These are phyloP conservation scores for Ptychochromis oligacanthus DNA, from an alignment of 2,113 vertebrate species.

Conservation along the genomic window DNA sequence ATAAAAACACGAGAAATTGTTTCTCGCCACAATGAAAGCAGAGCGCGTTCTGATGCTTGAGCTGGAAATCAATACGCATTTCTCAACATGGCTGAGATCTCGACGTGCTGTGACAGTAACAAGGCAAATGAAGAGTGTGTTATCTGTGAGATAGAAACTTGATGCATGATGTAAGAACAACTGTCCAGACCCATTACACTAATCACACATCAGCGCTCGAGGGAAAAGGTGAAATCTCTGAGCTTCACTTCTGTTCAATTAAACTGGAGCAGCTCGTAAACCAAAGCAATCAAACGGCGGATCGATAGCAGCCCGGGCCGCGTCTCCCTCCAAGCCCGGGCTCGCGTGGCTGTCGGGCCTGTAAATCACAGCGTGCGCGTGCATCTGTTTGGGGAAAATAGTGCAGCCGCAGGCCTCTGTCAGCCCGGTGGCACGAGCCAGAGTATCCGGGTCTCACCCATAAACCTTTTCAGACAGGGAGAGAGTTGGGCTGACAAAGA, in stretches of 20 bases:
- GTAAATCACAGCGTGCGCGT: slow-evolving; percentile 13
- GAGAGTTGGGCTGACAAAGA: slow-evolving; percentile 40
- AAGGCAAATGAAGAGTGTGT: slow-evolving; percentile 13
- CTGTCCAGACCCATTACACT: slow-evolving; percentile 46
- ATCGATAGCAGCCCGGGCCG: slow-evolving; percentile 33
- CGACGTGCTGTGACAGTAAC: slow-evolving; percentile 5
- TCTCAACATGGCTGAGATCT: slow-evolving; percentile 5
- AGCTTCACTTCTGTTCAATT: slow-evolving; percentile 49
- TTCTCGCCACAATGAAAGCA: not conserved
- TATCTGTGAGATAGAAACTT: slow-evolving; percentile 34
- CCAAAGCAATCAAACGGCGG: slow-evolving; percentile 18
- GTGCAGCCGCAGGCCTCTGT: not conserved
- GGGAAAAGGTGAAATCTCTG: slow-evolving; percentile 42
- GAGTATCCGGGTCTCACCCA: not conserved
- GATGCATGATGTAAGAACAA: slow-evolving; percentile 36
- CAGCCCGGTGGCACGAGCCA: not conserved
- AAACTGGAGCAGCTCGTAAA: slow-evolving; percentile 50
- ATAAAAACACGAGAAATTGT: not conserved
- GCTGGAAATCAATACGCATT: slow-evolving; percentile 15
- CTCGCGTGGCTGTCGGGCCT: not conserved
- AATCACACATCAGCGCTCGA: slow-evolving; percentile 45
- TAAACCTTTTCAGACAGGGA: slow-evolving; percentile 30
- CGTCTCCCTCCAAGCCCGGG: not conserved
- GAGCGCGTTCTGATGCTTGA: not conserved
- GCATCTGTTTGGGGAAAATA: not conserved